Base-by-base conservation (phyloP, 1,140 invertebrate species). In the Diabrotica undecimpunctata region DNA sequence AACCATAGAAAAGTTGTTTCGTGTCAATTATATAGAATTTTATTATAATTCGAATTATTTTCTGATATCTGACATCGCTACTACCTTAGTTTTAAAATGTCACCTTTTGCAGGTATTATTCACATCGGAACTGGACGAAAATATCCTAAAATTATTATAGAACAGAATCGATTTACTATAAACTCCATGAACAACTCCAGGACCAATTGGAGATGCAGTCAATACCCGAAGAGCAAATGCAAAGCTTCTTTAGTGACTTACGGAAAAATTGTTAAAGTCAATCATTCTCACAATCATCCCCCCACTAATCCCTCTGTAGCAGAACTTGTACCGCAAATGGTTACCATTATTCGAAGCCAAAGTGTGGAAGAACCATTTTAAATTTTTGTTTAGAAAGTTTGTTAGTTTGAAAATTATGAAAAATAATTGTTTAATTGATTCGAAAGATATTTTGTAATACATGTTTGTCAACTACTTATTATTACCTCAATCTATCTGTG, bases 151-250 rank as follows among this genome's bases (percentile, higher is more conserved):
- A 56, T 72, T 11, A 65, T 72, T 38, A 35, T 72, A 37, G 64
- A 71, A 10, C 37, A 55, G 9, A 61, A 74, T 54, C 56, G 66
- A 35, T 74, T 63, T 54, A 67, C 62, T 7, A 64, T 71, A 14
- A 65, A 69, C 39, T 69, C 62, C 39, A 66, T 62, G 62, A 14
- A 58, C 9, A 51, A 50, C 2, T 52, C 41, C 14, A 54, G 59
- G 36, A 72, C 68, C 5, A 72, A 59, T 51, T 74, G 71, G 73
- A 63, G 66, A 35, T 74, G 73, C 54, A 59, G 56, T 7, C 58
- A 62, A 6, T 72, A 72, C 61, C 64, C 61, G 12, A 70, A 67
- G 61, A 64, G 54, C 10, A 70, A 67, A 58, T 74, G 73, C 51
- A 70, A 62, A 64, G 57, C 70, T 8, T 56, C 68, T 39, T 55